These are phyloP conservation scores for Ianthella basta DNA, from an alignment of 37 sponge, comb jelly and placozoan species.

Conservation along the genomic window DNA sequence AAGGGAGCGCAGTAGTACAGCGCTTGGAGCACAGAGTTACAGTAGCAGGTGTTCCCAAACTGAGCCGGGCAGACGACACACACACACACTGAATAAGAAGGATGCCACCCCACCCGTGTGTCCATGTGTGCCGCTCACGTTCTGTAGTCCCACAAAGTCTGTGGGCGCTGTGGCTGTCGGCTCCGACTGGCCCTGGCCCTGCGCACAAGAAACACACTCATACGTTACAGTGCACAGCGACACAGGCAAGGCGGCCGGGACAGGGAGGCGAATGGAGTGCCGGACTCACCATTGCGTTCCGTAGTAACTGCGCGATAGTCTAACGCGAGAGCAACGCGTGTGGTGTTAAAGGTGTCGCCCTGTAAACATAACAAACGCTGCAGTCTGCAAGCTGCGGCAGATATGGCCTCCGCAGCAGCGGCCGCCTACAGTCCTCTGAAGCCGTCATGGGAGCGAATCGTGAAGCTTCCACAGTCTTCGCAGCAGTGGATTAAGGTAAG, in stretches of 20 bases:
- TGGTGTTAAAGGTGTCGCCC: not conserved
- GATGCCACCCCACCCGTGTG: too few relatives aligned
- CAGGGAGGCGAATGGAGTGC: not conserved
- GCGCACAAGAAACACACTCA: not conserved
- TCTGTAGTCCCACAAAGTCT: conserved; percentile 63
- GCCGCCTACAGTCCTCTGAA: conserved; percentile 18
- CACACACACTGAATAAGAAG: not conserved
- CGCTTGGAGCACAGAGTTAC: conserved; percentile 96
- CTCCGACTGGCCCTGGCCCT: not conserved
- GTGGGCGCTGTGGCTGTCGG: not conserved
- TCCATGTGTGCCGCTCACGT: conserved; percentile 46
- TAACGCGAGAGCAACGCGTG: not conserved
- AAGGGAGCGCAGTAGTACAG: conserved; percentile 96
- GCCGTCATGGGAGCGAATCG: conserved; percentile 23
- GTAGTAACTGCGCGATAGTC: too few relatives aligned
- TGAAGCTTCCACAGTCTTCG: conserved; percentile 46
- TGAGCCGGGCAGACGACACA: not conserved
- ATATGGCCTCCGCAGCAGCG: not conserved
- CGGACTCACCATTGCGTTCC: conserved; percentile 1
- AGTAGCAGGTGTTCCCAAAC: conserved; percentile 99
- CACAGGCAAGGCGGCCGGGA: not conserved
- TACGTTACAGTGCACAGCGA: not conserved
- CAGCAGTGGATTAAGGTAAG: conserved; percentile 59
- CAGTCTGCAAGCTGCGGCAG: not conserved
- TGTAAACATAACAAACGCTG: too few relatives aligned